Base-by-base conservation (phyloP, 2,113 vertebrate genomes). In the Pongo pygmaeus region DNA sequence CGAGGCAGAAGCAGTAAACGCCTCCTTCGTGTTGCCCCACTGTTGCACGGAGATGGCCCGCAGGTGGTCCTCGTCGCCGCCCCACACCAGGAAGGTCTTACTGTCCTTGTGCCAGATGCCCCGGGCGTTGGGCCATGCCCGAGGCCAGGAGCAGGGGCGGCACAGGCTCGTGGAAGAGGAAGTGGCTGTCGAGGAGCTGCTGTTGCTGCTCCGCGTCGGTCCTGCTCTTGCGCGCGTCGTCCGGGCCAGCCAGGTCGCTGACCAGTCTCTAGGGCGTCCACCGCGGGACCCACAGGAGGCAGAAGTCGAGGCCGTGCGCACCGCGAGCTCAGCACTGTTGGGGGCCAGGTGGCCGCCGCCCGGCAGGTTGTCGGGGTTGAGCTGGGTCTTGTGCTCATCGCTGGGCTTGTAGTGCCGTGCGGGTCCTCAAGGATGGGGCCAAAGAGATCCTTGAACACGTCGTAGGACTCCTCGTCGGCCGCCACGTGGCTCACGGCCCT, bases 11-110 rank as follows among this genome's bases (percentile, higher is more conserved):
- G 78, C 99, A 99, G 38, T 98, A 97, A 99, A 99, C 86, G 99
- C 99, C 94, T 99, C 99, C 98, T 98, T 99, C 99, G 99, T 99
- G 98, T 99, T 99, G 46, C 99, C 99, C 67, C 99, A 99, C 94
- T 99, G 99, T 99, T 99, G 99, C 99, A 99, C 99, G n/a, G 99
- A 99, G 98, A 99, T 99, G 91, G 99, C 99, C 40, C 99, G 99
- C 97, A 99, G 99, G 96, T 99, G 99, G 98, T 99, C 99, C 97
- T 99, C 99, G 98, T 99, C 99, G 7, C 99, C 99, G 95, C 99
- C 99, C 99, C 99, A 99, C 43, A 99, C 99, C 96, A 99, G 99
- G 99, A 99, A 99, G 13, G 99, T 99, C 98, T 99, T 99, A 79
- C 98, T 99, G 93, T 99, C 99, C 43, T 99, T 99, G 98, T 99